phyloP scores from a whole-genome alignment of 2,113 vertebrate genomes.

The Bos indicus region DNA sequence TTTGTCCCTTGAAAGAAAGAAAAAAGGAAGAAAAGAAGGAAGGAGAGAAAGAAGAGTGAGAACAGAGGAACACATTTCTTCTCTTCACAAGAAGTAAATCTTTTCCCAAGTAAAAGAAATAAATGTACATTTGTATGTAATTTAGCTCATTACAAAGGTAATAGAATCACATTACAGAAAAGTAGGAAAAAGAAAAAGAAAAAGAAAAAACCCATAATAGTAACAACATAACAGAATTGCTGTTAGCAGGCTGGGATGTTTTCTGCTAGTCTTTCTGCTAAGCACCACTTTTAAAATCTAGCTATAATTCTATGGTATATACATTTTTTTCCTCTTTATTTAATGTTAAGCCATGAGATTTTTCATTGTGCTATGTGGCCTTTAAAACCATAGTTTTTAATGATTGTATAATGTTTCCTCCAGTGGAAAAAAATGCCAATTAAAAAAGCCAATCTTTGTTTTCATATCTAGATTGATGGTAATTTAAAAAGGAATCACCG shows the following conservation, averaged over 20 bases:
- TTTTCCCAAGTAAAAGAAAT: background rate
- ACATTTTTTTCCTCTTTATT: background rate
- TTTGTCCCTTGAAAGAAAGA: background rate
- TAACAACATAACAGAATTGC: background rate
- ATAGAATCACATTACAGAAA: background rate
- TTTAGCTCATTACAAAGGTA: background rate
- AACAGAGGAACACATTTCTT: background rate
- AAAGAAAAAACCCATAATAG: background rate
- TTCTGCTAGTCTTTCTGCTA: background rate
- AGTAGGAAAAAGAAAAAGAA: background rate
- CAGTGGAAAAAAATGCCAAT: background rate
- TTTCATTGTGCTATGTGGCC: background rate
- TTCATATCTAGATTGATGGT: background rate
- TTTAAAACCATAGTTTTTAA: constrained; percentile 10
- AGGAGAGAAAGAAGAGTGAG: background rate
- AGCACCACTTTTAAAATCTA: background rate
- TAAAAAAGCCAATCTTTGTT: background rate
- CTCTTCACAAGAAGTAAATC: background rate
- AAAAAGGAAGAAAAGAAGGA: background rate
- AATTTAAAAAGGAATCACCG: background rate
- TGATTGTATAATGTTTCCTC: background rate
- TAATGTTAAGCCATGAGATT: background rate
- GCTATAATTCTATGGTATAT: background rate
- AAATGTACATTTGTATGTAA: background rate
- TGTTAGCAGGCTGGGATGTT: background rate